These are phyloP conservation scores for Thereva unica DNA, from an alignment of 2,888 invertebrate species.

Conservation along the genomic window DNA sequence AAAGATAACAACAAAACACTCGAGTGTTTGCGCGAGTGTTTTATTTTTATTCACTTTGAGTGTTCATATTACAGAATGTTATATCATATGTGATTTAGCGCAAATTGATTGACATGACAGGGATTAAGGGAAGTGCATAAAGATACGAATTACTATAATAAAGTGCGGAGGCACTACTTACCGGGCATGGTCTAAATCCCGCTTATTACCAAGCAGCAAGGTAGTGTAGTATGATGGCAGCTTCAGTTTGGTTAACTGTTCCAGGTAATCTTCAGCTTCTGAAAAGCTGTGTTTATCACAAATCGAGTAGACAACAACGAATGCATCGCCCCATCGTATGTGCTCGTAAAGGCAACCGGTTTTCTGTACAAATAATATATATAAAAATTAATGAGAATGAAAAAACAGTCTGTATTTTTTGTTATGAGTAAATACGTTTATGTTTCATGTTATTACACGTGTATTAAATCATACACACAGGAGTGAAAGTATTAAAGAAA, in stretches of 20 bases:
- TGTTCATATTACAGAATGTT: too few species aligned
- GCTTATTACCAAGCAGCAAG: conserved; percentile 77
- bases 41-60: too few species aligned
- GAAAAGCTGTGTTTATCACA: conserved; percentile 76
- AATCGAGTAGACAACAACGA: conserved; percentile 80
- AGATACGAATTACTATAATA: not conserved
- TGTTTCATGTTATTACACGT: too few species aligned
- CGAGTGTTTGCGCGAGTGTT: too few species aligned
- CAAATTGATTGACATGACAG: conserved; percentile 20
- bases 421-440: too few species aligned
- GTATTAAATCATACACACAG: too few species aligned
- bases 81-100: conserved; percentile 17
- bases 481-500: too few species aligned
- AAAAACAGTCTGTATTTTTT: too few species aligned
- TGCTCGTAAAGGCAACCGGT: conserved; percentile 76
- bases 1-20: conserved; percentile 1
- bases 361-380: conserved; percentile 59
- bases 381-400: conserved; percentile 38
- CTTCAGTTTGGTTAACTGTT: conserved; percentile 71
- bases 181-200: conserved; percentile 80
- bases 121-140: too few species aligned
- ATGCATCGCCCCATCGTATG: conserved; percentile 81
- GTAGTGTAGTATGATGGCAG: conserved; percentile 77
- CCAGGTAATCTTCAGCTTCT: conserved; percentile 73
- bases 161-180: conserved; percentile 49